phyloP scores from a whole-genome alignment of 2,113 vertebrate species.

The Falcunculus frontatus region DNA sequence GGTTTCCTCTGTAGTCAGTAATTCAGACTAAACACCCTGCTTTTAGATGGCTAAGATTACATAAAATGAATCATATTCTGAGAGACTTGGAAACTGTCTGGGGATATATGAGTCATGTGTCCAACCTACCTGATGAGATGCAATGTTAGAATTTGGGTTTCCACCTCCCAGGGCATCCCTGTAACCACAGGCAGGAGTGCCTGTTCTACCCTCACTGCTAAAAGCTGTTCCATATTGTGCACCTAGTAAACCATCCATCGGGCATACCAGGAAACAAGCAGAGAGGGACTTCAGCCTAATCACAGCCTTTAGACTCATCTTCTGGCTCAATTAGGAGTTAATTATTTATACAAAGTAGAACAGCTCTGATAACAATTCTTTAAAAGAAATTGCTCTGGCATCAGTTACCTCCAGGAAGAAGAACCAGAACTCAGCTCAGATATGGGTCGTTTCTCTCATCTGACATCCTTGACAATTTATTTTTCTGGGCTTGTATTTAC shows the following conservation, averaged over 20 bases:
- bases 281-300: background rate
- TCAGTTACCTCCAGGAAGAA: background rate
- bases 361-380: background rate
- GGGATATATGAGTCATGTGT: slow-evolving; percentile 16
- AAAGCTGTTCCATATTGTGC: background rate
- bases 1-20: slow-evolving; percentile 19
- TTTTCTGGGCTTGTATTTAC: background rate
- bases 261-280: background rate
- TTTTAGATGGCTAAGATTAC: slow-evolving; percentile 42
- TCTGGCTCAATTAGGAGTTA: background rate
- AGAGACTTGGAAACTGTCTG: background rate
- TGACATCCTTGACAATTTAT: background rate
- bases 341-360: background rate
- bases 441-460: background rate
- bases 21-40: slow-evolving; percentile 8
- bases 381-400: background rate
- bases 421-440: background rate
- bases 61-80: background rate
- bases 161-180: background rate
- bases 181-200: background rate
- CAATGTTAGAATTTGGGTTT: background rate
- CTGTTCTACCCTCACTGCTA: background rate
- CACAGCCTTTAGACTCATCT: background rate
- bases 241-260: background rate
- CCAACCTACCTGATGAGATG: background rate